A percentile compares a stretch with the other conserved stretches of the same genome.
Evolutionary conservation across 2,113 vertebrate genomes (phyloP).

Genomic region (Fregetta grallaria): DNA sequence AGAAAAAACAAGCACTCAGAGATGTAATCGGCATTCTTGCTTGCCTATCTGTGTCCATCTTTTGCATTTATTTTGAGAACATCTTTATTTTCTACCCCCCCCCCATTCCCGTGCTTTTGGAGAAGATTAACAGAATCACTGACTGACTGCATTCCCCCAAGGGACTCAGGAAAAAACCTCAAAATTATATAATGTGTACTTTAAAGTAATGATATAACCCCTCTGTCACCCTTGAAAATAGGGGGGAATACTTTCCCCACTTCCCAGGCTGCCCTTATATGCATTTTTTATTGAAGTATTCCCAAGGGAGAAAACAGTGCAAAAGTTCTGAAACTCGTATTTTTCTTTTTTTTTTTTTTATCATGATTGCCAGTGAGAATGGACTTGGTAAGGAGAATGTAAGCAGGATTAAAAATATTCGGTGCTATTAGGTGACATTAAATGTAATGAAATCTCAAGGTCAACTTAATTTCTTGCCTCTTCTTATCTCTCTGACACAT

Average conservation of each 20-base stretch:
- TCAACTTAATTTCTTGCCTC: constrained; percentile 68
- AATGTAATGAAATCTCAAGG: constrained; percentile 72
- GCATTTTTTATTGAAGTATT: not conserved
- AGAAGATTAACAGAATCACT: not conserved
- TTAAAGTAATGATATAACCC: not conserved
- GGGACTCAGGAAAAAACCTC: not conserved
- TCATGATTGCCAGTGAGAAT: constrained; percentile 25
- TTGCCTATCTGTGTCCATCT: not conserved
- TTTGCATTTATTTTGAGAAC: not conserved
- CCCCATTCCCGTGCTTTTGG: not conserved
- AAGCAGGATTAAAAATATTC: constrained; percentile 69
- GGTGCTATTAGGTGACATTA: constrained; percentile 54
- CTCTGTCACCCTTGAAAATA: not conserved
- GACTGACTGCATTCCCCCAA: not conserved
- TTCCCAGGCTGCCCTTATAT: not conserved
- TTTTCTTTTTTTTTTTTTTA: not conserved
- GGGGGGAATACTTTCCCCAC: not conserved
- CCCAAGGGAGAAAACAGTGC: not conserved
- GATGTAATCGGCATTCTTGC: not conserved
- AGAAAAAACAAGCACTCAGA: not conserved
- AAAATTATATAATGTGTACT: not conserved
- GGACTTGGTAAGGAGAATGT: not conserved
- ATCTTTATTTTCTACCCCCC: not conserved
- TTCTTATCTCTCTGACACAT: constrained; percentile 60
- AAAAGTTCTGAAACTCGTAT: not conserved